Conservation (phyloP, 1,140 invertebrate genomes). For the Bathynomus jamesi region DNA sequence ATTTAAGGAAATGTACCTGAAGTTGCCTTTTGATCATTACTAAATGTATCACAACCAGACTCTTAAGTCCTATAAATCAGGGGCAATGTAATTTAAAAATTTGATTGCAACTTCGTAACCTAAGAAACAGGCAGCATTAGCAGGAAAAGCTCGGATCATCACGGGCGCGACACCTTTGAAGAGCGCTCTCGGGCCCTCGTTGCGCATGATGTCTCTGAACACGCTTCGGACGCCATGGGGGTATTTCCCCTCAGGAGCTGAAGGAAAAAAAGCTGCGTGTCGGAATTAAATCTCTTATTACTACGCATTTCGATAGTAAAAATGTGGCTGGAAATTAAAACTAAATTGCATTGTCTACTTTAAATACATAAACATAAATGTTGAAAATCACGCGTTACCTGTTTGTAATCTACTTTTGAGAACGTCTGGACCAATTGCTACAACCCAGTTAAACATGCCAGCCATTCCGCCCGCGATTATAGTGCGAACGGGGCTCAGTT, state of each 20-base stretch:
- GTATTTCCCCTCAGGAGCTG: conserved; percentile 80
- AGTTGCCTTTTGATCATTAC: too few relatives aligned
- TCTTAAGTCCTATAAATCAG: conserved; percentile 50
- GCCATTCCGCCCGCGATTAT: conserved; percentile 90
- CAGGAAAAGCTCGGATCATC: conserved; percentile 82
- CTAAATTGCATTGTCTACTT: too few relatives aligned
- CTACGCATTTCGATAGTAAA: too few relatives aligned
- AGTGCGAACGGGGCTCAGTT: conserved; percentile 62
- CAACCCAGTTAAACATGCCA: conserved; percentile 91
- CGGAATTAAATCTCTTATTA: too few relatives aligned
- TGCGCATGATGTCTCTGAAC: conserved; percentile 64
- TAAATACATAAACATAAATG: too few relatives aligned
- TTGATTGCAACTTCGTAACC: conserved; percentile 67
- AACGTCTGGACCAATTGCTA: conserved; percentile 95
- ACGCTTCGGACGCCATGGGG: conserved; percentile 79
- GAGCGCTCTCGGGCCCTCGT: conserved; percentile 68
- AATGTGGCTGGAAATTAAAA: too few relatives aligned
- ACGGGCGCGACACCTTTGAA: conserved; percentile 80
- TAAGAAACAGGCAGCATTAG: conserved; percentile 88
- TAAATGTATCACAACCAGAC: too few relatives aligned
- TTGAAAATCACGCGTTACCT: too few relatives aligned
- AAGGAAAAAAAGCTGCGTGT: too few relatives aligned
- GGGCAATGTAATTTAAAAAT: conserved; percentile 53
- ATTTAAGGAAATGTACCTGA: too few relatives aligned
- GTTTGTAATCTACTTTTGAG: conserved; percentile 95